Base-by-base conservation (phyloP, 2,888 invertebrate species). In the Melieria picta region DNA sequence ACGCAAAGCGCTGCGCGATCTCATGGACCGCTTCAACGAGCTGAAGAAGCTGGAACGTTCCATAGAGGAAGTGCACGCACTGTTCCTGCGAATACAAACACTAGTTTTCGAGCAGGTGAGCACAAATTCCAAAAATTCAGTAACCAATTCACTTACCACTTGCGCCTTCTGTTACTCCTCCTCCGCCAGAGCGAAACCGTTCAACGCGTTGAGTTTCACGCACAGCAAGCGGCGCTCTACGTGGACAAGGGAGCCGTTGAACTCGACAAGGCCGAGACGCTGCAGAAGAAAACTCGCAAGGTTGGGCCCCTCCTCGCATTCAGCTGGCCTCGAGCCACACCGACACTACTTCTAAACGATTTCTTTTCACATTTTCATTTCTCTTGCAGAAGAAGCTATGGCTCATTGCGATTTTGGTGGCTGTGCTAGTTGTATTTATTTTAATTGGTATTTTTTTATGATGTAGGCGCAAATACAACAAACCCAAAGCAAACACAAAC, bases 151-250 rank as follows among this genome's bases (percentile, higher is more conserved):
- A 30, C 30, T 30, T 30, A 30, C 30, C 30, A 30, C 30, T 30
- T 30, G 30, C 30, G 3, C 30, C 30, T 30, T 30, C 30, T 30
- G 30, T 30, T 30, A 2, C 30, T 52, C 4, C 52, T 6, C 52
- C 5, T 52, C n/a, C 10, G 5, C 3, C 47, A 83, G 81, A 86
- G 85, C 73, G 86, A 86, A 72, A 81, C 83, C 55, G 86, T 87
- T 72, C 85, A 86, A 74, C 79, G 86, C 11, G 86, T 87, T 0
- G 87, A 87, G 77, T 87, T 84, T 72, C 86, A 87, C 78, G 87
- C 87, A 10, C 84, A 86, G 62, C 85, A 85, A 70, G 87, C 87
- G 4, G 79, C 84, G 1, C 75, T 82, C 0, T 81, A 80, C 63
- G 83, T 86, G 6, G 87, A 86, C 72, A 85, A 85, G 67, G 87